Evolutionary conservation across 2,888 invertebrate species (phyloP), one percentile per base, ranked within the genome.

Genomic region (Tridacna gigas): DNA sequence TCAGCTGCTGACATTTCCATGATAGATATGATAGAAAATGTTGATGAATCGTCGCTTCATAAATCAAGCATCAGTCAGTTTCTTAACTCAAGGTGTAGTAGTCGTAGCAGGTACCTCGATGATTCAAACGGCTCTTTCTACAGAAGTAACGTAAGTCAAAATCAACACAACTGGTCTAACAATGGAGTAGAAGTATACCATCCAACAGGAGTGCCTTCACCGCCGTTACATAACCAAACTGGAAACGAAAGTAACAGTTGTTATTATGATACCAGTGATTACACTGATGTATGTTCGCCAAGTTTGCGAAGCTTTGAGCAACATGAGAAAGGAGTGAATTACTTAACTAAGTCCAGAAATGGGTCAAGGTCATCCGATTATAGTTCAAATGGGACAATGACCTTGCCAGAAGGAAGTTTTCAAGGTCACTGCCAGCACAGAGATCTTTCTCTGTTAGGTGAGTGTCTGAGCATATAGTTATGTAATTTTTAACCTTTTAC

Each of bases 341-440:
- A 84, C 45, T n/a, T 83, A 22, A 82, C 80, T 0, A 88, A 84
- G 76, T 80, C 85, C n/a, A 37, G 83, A 56, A 85, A 74, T 51
- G 85, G 82, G 12, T 88, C 88, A 18, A 83, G 74, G 66, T 84
- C 87, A 1, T 88, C 88, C 0, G 88, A 88, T 65, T 88, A 86
- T 74, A 88, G 85, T 45, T 88, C 85, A 1, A 85, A 85, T 60
- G 85, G 85, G 15, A 76, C 78, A 3, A 61, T 86, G 76, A 83
- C 84, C 60, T 89, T 94, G 71, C 91, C 92, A 11, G 95, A 95
- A 79, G 95, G 95, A 11, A 94, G 93, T 71, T 95, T 91, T 84
- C 90, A 91, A 88, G 95, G 95, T 20, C 90, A 92, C 67, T 94
- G 94, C 66, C 88, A 90, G 69, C 95, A 95, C 83, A 91, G 90